Evolutionary conservation across 1,140 invertebrate genomes (phyloP).

Genomic region (Aplysia californica): DNA sequence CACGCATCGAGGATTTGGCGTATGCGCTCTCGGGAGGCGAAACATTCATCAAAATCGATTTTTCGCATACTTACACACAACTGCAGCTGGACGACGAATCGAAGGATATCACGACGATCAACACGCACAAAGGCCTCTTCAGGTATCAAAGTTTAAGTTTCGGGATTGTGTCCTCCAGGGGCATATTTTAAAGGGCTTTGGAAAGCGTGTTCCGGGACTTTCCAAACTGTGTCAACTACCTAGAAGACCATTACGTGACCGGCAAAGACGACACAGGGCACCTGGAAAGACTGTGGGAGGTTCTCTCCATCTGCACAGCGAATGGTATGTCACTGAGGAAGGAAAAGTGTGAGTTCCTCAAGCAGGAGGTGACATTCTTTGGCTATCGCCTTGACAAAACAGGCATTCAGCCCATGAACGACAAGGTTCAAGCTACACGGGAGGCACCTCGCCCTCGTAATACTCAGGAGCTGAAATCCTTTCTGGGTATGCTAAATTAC

Average conservation of each 20-base stretch:
- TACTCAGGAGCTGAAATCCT: neutral
- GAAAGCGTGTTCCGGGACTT: neutral
- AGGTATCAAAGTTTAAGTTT: constrained; percentile 28
- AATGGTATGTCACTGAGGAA: neutral
- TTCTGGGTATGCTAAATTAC: neutral
- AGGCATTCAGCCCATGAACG: constrained; percentile 29
- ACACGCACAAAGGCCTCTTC: constrained; percentile 67
- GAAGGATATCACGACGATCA: constrained; percentile 40
- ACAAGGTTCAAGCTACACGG: constrained; percentile 40
- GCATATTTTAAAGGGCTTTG: constrained; percentile 7
- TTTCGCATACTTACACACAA: constrained; percentile 52
- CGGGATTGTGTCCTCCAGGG: constrained; percentile 27
- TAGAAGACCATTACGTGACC: neutral
- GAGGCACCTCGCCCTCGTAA: neutral
- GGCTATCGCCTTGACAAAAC: neutral
- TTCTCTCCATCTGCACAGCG: neutral
- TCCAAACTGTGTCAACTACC: neutral
- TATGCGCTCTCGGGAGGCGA: constrained; percentile 30
- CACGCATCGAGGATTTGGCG: constrained; percentile 41
- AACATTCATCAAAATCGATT: constrained; percentile 47
- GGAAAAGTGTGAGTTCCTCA: neutral
- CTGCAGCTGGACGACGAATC: constrained; percentile 44
- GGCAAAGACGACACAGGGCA: neutral
- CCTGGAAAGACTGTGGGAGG: neutral
- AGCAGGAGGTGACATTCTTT: neutral